These are phyloP conservation scores for Lithophane ornitopus DNA, from an alignment of 2,888 invertebrate genomes.

Conservation along the genomic window DNA sequence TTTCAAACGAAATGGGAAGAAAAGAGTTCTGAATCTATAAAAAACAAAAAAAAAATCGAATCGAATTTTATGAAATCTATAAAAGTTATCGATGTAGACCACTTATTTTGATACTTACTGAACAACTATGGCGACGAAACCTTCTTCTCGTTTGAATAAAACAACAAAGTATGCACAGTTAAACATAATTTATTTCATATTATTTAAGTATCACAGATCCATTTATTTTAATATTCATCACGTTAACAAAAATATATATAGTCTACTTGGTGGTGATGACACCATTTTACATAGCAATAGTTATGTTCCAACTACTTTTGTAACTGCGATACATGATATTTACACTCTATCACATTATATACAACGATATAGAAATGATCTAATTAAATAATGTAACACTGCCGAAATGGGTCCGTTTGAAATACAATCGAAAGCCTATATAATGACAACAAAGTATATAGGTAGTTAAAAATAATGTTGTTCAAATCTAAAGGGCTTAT, in stretches of 20 bases:
- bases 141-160: slow-evolving; percentile 63
- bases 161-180: slow-evolving; percentile 82
- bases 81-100: neutral
- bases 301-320: slow-evolving; percentile 74
- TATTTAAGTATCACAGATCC: slow-evolving; percentile 91
- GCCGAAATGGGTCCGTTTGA: slow-evolving; percentile 20
- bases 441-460: neutral
- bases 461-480: neutral
- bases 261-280: slow-evolving; percentile 82
- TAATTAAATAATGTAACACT: slow-evolving; percentile 14
- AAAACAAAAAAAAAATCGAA: no score
- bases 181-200: slow-evolving; percentile 91
- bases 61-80: no score
- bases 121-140: accelerated
- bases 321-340: slow-evolving; percentile 81
- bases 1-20: neutral
- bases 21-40: neutral
- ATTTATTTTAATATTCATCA: slow-evolving; percentile 90
- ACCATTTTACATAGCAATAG: slow-evolving; percentile 80
- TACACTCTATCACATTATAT: slow-evolving; percentile 85
- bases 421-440: neutral
- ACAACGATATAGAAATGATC: slow-evolving; percentile 74
- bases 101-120: neutral
- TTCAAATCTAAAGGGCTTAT: neutral
- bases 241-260: slow-evolving; percentile 90